Conservation (phyloP, 2,888 invertebrate genomes). For the Opisthograptis luteolata region DNA sequence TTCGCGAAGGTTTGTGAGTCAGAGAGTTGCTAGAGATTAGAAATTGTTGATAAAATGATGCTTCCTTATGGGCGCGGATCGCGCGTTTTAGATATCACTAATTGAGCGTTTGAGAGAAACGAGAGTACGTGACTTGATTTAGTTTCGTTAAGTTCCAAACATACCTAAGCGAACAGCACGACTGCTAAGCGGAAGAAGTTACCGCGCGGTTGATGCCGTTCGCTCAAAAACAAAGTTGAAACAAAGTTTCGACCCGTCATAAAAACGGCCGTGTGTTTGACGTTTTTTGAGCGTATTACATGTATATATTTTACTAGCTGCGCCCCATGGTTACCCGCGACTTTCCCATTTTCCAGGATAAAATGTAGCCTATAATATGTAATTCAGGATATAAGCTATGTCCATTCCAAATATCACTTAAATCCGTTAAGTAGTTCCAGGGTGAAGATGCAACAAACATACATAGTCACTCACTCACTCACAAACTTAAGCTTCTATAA, state of each 20-base stretch:
- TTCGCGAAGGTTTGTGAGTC: constrained; percentile 29
- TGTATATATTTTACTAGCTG: too few species aligned
- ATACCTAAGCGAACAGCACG: neutral
- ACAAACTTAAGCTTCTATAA: too few species aligned
- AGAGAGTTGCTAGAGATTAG: constrained; percentile 33
- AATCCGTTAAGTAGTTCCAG: too few species aligned
- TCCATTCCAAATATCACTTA: too few species aligned
- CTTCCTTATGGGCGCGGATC: constrained; percentile 40
- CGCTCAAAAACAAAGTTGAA: too few species aligned
- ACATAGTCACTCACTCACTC: too few species aligned
- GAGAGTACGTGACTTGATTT: constrained; percentile 30
- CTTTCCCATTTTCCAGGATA: too few species aligned
- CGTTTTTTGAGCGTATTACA: neutral
- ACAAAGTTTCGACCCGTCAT: too few species aligned
- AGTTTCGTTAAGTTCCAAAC: constrained; percentile 8
- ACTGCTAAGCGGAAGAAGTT: neutral
- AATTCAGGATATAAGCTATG: too few species aligned
- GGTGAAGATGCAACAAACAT: too few species aligned
- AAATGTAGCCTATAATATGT: too few species aligned
- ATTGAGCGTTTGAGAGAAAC: constrained; percentile 26
- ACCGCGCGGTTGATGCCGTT: neutral
- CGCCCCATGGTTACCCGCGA: too few species aligned
- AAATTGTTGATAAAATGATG: constrained; percentile 35
- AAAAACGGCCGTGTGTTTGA: neutral
- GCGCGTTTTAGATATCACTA: constrained; percentile 32